Evolutionary conservation across 2,113 vertebrate species (phyloP), one percentile per base, ranked within the genome.

Genomic region (Pangasianodon hypophthalmus): DNA sequence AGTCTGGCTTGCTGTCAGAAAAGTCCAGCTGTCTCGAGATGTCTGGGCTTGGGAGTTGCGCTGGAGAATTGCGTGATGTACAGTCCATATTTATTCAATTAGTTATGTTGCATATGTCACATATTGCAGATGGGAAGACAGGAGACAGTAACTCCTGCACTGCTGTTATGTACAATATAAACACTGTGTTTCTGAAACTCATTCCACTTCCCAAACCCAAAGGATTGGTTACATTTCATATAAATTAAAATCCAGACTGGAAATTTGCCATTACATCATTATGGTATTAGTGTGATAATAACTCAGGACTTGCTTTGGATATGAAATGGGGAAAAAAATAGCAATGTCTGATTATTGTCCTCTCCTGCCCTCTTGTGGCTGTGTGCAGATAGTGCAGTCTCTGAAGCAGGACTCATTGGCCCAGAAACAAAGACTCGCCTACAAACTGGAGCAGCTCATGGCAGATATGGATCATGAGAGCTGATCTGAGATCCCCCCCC

Each of bases 371-470:
- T 44, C 84, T 90, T 60, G 90, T 46, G 82, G 82, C 19, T 90
- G 8, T 14, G 24, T 94, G 71, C 89, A 99, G 98, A 97, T 99
- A 93, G 97, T 97, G 0, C 95, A 97, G 11, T 97, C 97, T 1
- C 92, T 99, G 93, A 97, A 99, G 93, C 97, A 97, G 92, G 98
- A 99, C 0, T 97, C 99, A 16, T 97, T 98, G 93, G 98, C 98
- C 0, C 96, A 97, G 90, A 96, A 97, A 92, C 98, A 99, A 95
- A 95, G 97, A 52, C 94, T 99, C 93, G 96, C 97, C 0, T 98
- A 97, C 96, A 99, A 99, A 94, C 97, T 99, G 93, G 97, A 99
- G 89, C 98, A 99, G 91, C 97, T 99, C 60, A 98, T 99, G 32
- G 94, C 94, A 26, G 98, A 97, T 93, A 99, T 99, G 98, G 97